phyloP scores from a whole-genome alignment of 2,888 invertebrate genomes.

The Leucoptera coffeella region DNA sequence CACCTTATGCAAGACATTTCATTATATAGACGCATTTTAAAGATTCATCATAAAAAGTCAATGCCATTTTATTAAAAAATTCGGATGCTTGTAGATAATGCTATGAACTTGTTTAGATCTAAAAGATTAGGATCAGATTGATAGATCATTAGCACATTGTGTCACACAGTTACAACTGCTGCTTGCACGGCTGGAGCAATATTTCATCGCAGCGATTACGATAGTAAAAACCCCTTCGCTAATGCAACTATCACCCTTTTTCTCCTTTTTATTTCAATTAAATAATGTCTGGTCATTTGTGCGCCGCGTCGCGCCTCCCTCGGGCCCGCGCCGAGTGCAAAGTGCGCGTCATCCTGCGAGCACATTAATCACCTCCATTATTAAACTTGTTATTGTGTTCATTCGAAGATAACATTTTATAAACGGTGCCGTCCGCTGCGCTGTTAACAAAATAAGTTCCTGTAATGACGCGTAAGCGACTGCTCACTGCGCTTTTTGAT shows the following conservation, averaged over 20 bases:
- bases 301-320: constrained; percentile 36
- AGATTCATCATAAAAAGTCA: no score
- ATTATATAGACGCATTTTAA: no score
- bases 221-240: constrained; percentile 45
- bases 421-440: constrained; percentile 43
- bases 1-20: no score
- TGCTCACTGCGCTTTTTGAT: no score
- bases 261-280: constrained; percentile 50
- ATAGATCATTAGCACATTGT: no score
- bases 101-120: no score
- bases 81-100: no score
- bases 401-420: constrained; percentile 49
- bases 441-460: constrained; percentile 43
- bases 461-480: constrained; percentile 45
- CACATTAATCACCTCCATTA: constrained; percentile 51
- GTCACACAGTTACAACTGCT: no score
- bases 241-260: constrained; percentile 52
- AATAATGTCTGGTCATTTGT: constrained; percentile 55
- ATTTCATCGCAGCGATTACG: constrained; percentile 36
- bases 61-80: no score
- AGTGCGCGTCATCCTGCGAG: constrained; percentile 47
- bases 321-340: constrained; percentile 16
- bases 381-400: constrained; percentile 51
- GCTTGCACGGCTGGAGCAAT: constrained; percentile 45
- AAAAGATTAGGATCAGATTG: no score